Evolutionary conservation across 2,113 vertebrate genomes (phyloP).

Genomic region (Acanthochromis polyacanthus): DNA sequence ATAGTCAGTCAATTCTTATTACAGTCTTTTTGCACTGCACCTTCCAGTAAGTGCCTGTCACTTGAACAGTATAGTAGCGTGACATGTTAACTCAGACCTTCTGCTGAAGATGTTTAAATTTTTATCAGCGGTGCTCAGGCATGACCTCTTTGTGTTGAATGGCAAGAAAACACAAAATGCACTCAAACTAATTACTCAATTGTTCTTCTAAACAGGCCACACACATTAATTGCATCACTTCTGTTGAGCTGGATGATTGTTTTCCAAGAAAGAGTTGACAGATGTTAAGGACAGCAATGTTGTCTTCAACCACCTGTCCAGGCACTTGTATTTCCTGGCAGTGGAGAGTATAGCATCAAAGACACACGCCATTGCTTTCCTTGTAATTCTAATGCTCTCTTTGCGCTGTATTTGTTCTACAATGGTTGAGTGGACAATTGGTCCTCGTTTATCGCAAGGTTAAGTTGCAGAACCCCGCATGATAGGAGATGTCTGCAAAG

Average conservation of each 20-base stretch:
- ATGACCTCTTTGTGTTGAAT: not conserved
- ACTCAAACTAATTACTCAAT: constrained; percentile 2
- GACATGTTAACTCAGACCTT: not conserved
- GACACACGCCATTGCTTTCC: too few species aligned
- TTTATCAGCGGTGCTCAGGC: not conserved
- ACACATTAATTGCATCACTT: constrained; percentile 22
- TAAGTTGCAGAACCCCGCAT: too few species aligned
- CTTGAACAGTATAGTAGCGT: not conserved
- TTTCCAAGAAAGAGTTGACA: constrained; percentile 36
- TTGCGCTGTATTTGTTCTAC: not conserved
- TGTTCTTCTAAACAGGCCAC: constrained; percentile 21
- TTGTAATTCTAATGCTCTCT: too few species aligned
- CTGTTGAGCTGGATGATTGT: constrained; percentile 5
- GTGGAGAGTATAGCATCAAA: too few species aligned
- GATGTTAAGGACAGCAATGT: constrained; percentile 29
- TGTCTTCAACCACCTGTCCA: not conserved
- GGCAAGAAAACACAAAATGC: not conserved
- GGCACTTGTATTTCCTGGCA: too few species aligned
- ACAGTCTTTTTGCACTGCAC: not conserved
- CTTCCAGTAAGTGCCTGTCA: not conserved
- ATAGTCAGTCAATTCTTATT: too few species aligned
- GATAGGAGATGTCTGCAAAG: too few species aligned
- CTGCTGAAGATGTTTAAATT: not conserved
- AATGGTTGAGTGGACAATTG: too few species aligned
- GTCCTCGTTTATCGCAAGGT: too few species aligned